Base-by-base conservation (phyloP, 2,888 invertebrate genomes). In the Lapara coniferarum region DNA sequence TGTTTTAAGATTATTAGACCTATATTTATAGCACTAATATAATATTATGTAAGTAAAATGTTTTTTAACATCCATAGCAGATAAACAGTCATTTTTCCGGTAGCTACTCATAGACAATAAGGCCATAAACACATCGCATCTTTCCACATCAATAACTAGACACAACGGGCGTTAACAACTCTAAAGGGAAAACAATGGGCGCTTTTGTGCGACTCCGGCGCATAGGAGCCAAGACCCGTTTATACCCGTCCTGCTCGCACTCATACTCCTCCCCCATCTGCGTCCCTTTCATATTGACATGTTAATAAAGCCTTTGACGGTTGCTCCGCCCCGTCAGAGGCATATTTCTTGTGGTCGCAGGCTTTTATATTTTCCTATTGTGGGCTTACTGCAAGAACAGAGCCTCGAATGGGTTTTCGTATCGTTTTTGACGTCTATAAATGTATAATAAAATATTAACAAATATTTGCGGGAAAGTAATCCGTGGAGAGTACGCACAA, bases 221-320 rank as follows among this genome's bases (percentile, higher is more conserved):
- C 86, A 83, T 83, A 81, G 83, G 79, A 85, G 83, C 81, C 75
- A 74, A 75, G 73, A 74, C 77, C 71, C 72, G 74, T 77, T 78
- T 74, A 74, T 59, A 71, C 78, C 78, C 75, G 71, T 85, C 82
- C 72, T 76, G 72, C 72, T 82, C 80, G 73, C 70, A 77, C 78
- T 66, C 68, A 6, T 0, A 63, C 72, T 72, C 74, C 73, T 76
- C 53, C 74, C 78, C 73, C 83, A 74, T 73, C 72, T 74, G 76
- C 77, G 72, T 83, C 87, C 81, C 82, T 75, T 67, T 85, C 81
- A 74, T 74, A 86, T 78, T 89, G 89, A 89, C 89, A 89, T 85
- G 89, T 88, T 89, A 86, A 87, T 89, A 87, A 82, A 85, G 79
- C 78, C 78, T 81, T 82, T 84, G 78, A 80, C 75, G 79, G 71